Evolutionary conservation across 2,113 vertebrate species (phyloP), one percentile per base, ranked within the genome.

Genomic region (Psittacus erithacus): DNA sequence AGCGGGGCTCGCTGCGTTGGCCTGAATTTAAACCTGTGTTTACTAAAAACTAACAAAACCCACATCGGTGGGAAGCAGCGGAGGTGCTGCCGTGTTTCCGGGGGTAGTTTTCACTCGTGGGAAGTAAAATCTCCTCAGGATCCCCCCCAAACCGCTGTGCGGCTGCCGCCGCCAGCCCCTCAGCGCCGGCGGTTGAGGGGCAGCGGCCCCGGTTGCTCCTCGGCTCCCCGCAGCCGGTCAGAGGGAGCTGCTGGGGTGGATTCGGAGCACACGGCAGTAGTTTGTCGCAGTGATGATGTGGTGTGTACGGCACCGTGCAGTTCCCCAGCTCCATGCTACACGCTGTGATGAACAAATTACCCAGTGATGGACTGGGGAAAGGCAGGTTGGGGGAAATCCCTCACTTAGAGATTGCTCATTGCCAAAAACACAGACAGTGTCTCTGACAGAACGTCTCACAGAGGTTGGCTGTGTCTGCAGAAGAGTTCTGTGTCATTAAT

Each of bases 331-430:
- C 31, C 2, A 8, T 10, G 7, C 3, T 16, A 1, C 7, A 2
- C 15, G 3, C 35, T 35, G 9, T 31, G 60, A 1, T 3, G 2
- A 18, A 0, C 43, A 14, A 0, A 1, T 43, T 6, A 4, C 49
- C 35, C 24, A 1, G 69, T 16, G 71, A 11, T 18, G 68, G 33
- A 27, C 11, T 29, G 0, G 39, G 27, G 71, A 39, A 10, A 25
- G 31, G 59, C 63, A 55, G 49, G 18, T 25, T 46, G 16, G 33
- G 27, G 62, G 38, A 25, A 88, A 33, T n/a, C 7, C 33, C 33
- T 2, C 2, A 1, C 27, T 14, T 14, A 16, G 90, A 27, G 23
- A 8, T 43, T 47, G n/a, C 38, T 43, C 20, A 0, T 39, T 46
- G 14, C 12, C 2, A 0, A 33, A 47, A 52, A 3, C 9, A 1